phyloP scores from a whole-genome alignment of 2,797 vertebrate genomes.

The Melanotaenia pygmaea region DNA sequence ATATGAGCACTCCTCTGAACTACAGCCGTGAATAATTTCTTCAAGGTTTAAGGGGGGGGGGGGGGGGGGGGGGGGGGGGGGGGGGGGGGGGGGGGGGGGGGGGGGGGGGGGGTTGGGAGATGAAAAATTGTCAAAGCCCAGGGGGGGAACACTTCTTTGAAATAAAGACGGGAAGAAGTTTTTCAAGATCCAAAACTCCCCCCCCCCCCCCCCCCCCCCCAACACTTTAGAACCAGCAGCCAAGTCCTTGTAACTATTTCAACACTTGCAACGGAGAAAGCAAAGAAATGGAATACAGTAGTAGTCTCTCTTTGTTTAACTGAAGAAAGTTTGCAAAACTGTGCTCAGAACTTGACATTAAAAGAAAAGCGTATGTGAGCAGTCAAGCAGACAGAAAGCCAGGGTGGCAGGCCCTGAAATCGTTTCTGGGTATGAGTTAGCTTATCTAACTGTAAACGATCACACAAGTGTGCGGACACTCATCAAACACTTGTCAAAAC shows the following conservation, averaged over 20 bases:
- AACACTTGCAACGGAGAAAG: conserved; percentile 74
- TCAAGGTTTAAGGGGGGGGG: too few species aligned
- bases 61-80: too few species aligned
- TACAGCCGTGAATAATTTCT: conserved; percentile 80
- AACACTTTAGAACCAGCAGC: conserved; percentile 73
- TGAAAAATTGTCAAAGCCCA: too few species aligned
- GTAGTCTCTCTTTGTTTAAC: conserved; percentile 76
- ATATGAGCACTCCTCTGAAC: conserved; percentile 75
- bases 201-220: conserved; percentile 25
- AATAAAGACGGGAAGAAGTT: too few species aligned
- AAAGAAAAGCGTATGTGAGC: conserved; percentile 67
- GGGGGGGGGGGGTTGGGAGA: too few species aligned
- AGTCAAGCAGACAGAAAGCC: conserved; percentile 45
- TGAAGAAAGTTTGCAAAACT: conserved; percentile 79
- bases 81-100: too few species aligned
- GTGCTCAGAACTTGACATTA: conserved; percentile 71
- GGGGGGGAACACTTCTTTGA: too few species aligned
- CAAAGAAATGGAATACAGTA: conserved; percentile 69
- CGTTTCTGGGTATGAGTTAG: conserved; percentile 63
- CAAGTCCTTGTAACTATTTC: conserved; percentile 79
- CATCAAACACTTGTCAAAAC: conserved; percentile 77
- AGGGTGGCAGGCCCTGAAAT: conserved; percentile 52
- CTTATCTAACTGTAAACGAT: conserved; percentile 73
- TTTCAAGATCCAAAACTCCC: conserved; percentile 74
- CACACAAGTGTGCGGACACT: conserved; percentile 66